These are phyloP conservation scores for Leucozona laternaria DNA, from an alignment of 2,888 invertebrate species.

Conservation along the genomic window DNA sequence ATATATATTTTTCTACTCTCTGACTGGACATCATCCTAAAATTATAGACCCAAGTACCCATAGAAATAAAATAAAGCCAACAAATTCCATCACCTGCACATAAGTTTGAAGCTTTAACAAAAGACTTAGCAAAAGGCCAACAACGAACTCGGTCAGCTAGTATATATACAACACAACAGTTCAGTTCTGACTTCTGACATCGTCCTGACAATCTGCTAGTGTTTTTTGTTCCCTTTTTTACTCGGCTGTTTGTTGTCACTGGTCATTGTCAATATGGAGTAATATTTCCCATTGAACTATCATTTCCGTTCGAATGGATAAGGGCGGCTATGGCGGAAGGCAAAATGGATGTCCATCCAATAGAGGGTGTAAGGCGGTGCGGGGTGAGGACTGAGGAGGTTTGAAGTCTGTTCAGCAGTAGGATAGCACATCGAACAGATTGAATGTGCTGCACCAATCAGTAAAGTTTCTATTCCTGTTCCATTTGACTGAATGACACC, in stretches of 20 bases:
- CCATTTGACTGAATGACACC: slow-evolving; percentile 45
- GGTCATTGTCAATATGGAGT: slow-evolving; percentile 70
- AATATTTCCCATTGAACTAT: slow-evolving; percentile 75
- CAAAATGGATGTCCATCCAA: not conserved
- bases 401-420: slow-evolving; percentile 48
- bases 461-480: slow-evolving; percentile 62
- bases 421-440: slow-evolving; percentile 44
- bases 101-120: slow-evolving; percentile 39
- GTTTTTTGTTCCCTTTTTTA: slow-evolving; percentile 33
- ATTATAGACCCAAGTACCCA: slow-evolving; percentile 44
- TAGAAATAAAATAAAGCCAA: slow-evolving; percentile 42
- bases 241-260: slow-evolving; percentile 55
- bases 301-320: slow-evolving; percentile 64
- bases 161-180: slow-evolving; percentile 37
- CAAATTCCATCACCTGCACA: slow-evolving; percentile 52
- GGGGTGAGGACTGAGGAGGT: too few species aligned
- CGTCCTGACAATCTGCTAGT: slow-evolving; percentile 64
- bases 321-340: slow-evolving; percentile 21
- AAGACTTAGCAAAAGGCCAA: slow-evolving; percentile 10
- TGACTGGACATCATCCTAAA: slow-evolving; percentile 43
- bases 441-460: slow-evolving; percentile 63
- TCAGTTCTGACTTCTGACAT: slow-evolving; percentile 37
- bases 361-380: not conserved
- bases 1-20: slow-evolving; percentile 19
- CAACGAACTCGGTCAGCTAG: slow-evolving; percentile 8